These are phyloP conservation scores for Drosophila kuntzei DNA, from an alignment of 2,888 invertebrate species.

Conservation along the genomic window DNA sequence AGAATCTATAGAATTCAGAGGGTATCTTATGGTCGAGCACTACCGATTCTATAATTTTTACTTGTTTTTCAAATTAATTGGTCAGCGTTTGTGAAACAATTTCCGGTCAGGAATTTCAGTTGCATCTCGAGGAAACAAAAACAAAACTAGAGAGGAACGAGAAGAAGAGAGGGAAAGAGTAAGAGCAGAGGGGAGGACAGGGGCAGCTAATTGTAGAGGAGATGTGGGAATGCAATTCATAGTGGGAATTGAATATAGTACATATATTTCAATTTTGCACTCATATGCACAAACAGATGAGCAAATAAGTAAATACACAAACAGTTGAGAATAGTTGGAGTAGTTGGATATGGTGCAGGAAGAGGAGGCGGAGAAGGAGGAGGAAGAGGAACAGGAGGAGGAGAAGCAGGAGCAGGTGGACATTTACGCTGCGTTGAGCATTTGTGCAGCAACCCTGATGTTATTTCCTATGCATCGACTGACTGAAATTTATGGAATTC, in stretches of 20 bases:
- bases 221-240: background rate
- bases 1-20: background rate
- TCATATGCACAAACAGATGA: conserved; percentile 40
- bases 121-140: conserved; percentile 52
- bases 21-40: background rate
- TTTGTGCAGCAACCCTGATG: conserved; percentile 36
- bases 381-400: background rate
- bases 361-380: background rate
- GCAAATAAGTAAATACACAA: conserved; percentile 36
- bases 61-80: conserved; percentile 71
- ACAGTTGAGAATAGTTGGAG: background rate
- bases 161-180: background rate
- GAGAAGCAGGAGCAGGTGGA: background rate
- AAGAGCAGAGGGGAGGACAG: background rate
- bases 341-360: background rate
- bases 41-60: background rate
- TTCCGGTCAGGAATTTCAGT: conserved; percentile 75
- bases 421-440: conserved; percentile 30
- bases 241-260: conserved; percentile 25
- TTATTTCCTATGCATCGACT: conserved; percentile 53
- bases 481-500: conserved; percentile 72
- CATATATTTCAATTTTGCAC: conserved; percentile 55
- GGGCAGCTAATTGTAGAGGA: conserved; percentile 4
- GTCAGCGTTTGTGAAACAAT: conserved; percentile 74
- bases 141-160: background rate